Conservation (phyloP, 2,113 vertebrate genomes). For the Pardalotus punctatus region DNA sequence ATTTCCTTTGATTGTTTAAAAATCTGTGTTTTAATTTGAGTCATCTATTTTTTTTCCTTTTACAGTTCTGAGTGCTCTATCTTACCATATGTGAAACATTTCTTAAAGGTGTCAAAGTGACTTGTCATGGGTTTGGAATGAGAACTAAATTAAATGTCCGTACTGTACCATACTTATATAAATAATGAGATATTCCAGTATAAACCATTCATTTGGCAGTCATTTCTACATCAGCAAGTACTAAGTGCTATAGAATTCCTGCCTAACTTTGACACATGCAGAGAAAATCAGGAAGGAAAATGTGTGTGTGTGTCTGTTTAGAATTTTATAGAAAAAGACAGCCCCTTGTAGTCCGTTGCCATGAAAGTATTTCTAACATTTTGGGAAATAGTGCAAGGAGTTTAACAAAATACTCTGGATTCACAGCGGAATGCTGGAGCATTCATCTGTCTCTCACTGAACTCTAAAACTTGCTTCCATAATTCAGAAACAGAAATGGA, state of each 20-base stretch:
- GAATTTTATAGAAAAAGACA: conserved; percentile 4
- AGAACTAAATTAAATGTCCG: conserved; percentile 73
- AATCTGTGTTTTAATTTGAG: conserved; percentile 67
- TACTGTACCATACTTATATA: conserved; percentile 61
- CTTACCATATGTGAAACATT: conserved; percentile 72
- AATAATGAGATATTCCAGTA: conserved; percentile 75
- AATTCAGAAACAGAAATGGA: conserved; percentile 37
- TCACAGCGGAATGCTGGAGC: not conserved
- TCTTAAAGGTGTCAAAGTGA: conserved; percentile 76
- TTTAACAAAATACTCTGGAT: conserved; percentile 18
- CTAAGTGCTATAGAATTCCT: conserved; percentile 33
- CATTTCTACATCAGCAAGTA: conserved; percentile 49
- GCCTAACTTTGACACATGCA: not conserved
- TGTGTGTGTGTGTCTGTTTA: not conserved
- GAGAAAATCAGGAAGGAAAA: conserved; percentile 33
- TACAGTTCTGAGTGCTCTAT: conserved; percentile 58
- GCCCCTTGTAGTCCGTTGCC: not conserved
- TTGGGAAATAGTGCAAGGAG: not conserved
- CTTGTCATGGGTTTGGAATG: conserved; percentile 76
- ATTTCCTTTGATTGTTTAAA: conserved; percentile 69
- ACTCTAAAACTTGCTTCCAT: not conserved
- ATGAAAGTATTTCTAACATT: conserved; percentile 16
- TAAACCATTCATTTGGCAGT: conserved; percentile 73
- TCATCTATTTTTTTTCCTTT: conserved; percentile 60
- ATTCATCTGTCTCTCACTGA: not conserved